Percentiles rank a stretch among this genome's conserved stretches.
phyloP scores from a whole-genome alignment of 35 echinoderm and acorn worm species.

The Nesometra sesokonis region DNA sequence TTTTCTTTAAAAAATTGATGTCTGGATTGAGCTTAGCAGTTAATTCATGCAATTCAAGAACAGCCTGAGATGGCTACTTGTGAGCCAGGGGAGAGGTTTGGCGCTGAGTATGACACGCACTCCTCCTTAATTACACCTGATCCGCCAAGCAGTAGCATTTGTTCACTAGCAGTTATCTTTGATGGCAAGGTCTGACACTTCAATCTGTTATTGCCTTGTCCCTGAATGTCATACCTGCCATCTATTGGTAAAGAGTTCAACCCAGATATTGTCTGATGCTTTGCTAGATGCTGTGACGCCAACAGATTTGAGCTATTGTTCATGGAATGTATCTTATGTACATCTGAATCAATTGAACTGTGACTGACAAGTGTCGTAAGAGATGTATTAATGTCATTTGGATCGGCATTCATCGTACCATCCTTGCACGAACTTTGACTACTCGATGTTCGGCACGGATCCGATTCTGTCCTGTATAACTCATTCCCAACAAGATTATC shows the following conservation, averaged over 20 bases:
- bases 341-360: slow-evolving; percentile 91
- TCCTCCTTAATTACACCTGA: slow-evolving; percentile 69
- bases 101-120: slow-evolving; percentile 76
- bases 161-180: slow-evolving; percentile 92
- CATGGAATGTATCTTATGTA: slow-evolving; percentile 67
- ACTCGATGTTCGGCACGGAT: slow-evolving; percentile 44
- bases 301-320: slow-evolving; percentile 35
- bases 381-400: slow-evolving; percentile 73
- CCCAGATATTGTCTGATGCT: slow-evolving; percentile 84
- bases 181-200: slow-evolving; percentile 87
- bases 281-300: slow-evolving; percentile 42
- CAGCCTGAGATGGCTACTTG: slow-evolving; percentile 3
- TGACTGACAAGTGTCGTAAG: slow-evolving; percentile 73
- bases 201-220: slow-evolving; percentile 47
- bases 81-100: slow-evolving; percentile 85
- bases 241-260: slow-evolving; percentile 46
- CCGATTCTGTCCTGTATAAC: slow-evolving; percentile 18
- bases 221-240: slow-evolving; percentile 32
- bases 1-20: no score
- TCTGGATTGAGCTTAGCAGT: no score
- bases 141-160: slow-evolving; percentile 71
- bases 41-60: neutral
- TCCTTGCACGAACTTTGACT: slow-evolving; percentile 57
- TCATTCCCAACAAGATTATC: slow-evolving; percentile 37
- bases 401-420: slow-evolving; percentile 26